Evolutionary conservation across 2,888 invertebrate species (phyloP), one percentile per base, ranked within the genome.

Genomic region (Laspeyria flexula): DNA sequence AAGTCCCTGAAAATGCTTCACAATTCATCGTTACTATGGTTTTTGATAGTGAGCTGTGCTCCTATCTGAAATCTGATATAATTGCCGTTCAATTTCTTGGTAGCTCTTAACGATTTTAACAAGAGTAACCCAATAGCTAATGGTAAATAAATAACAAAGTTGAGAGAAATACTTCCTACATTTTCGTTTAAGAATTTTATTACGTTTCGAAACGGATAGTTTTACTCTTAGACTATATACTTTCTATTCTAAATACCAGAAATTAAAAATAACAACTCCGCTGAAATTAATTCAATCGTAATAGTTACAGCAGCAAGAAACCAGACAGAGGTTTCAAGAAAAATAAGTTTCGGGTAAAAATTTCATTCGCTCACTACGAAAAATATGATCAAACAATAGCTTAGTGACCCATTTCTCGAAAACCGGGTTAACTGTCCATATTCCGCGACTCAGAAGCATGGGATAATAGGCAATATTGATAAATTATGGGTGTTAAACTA

Each of bases 361-460:
- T n/a, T n/a, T n/a, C 18, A 21, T 21, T n/a, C n/a, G n/a, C n/a
- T n/a, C n/a, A n/a, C 21, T 13, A 15, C 30, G 41, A 51, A 56
- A 55, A 54, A 65, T 54, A 57, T 35, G 12, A 15, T 31, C 41
- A 41, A 65, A 54, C 50, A 65, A 65, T 52, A 35, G 40, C 30
- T 7, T 16, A 47, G 43, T 69, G 69, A 72, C 72, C 73, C 45
- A 60, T 41, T 61, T 65, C 52, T 43, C 42, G 34, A 11, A 43
- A 65, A 83, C 81, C 79, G 75, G 84, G 86, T 87, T 85, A 85
- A 84, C 81, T 70, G 74, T 74, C 73, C 74, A 76, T 78, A 81
- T 81, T 79, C 73, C 77, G 65, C 68, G 60, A 72, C 59, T 73
- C 67, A 68, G 53, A 55, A 60, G 55, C 52, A 59, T 43, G 43